Base-by-base conservation (phyloP, 2,797 vertebrate species). In the Hylomyscus alleni region DNA sequence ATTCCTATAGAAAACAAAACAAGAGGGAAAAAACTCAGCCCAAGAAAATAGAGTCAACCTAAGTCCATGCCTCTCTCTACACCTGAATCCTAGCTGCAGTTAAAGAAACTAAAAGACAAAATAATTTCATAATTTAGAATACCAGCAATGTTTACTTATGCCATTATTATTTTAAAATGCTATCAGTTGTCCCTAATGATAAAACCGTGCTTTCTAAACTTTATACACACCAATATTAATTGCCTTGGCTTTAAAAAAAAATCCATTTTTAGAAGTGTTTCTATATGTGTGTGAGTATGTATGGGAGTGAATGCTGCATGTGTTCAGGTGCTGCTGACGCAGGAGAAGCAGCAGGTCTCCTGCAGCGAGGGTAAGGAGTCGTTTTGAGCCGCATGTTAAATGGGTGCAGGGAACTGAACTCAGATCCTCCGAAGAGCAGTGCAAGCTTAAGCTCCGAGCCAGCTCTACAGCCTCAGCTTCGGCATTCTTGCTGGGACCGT, bases 81-180 rank as follows among this genome's bases (percentile, higher is more conserved):
- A 84, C 37, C 60, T 90, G 65, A 88, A 37, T 94, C 22, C 44
- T 82, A 96, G 91, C 78, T 73, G 54, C 3, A 60, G 1, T 86
- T 78, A 82, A 91, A 3, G 73, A 86, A 77, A 29, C 87, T 83
- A 82, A 78, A 50, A 1, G 94, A 90, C n/a, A 96, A 94, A 83
- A 72, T 58, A 50, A 69, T 47, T 90, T 86, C 47, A 82, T 8
- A 91, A 88, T 17, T 60, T 78, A 52, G 44, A 93, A 60, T 73
- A 90, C 0, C 81, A 11, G 13, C 6, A 92, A 96, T 50, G 94
- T 97, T 77, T 69, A 56, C 77, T 65, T 96, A 83, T 90, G 5
- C 67, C 10, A 80, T 50, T 77, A 29, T 47, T 58, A 75, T 92
- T 94, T 65, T 10, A 10, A 93, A 91, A 92, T 34, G 37, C 9